Percentiles rank a stretch among this genome's conserved stretches.
Conservation (phyloP, 2,888 invertebrate genomes). For the Cosmia pyralina region DNA sequence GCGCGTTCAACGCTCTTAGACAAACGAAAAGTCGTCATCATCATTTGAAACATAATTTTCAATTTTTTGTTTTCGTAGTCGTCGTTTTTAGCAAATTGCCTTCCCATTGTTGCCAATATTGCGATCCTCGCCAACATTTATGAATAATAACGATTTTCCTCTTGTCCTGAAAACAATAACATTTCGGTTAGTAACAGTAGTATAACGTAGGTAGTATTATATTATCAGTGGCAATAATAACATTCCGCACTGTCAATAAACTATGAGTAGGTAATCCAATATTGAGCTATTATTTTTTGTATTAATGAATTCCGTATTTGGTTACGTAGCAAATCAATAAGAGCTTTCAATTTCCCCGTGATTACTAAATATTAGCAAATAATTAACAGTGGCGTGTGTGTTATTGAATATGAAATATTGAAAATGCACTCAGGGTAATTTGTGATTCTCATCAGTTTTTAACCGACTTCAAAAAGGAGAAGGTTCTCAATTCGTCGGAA, state of each 20-base stretch:
- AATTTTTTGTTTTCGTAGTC: no score
- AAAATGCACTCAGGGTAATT: conserved; percentile 5
- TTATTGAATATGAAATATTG: not conserved
- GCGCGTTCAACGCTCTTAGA: no score
- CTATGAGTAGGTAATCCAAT: not conserved
- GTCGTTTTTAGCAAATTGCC: not conserved
- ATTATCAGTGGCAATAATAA: no score
- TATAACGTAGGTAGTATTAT: no score
- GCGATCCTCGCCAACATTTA: not conserved
- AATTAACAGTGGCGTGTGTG: not conserved
- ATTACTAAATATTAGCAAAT: conserved; percentile 10
- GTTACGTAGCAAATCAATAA: not conserved
- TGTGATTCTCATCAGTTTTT: not conserved
- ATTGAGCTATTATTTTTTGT: not conserved
- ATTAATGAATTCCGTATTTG: not conserved
- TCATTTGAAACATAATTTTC: no score
- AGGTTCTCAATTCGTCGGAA: no score
- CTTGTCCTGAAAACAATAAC: not conserved
- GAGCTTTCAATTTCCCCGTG: not conserved
- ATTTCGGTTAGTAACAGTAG: not conserved
- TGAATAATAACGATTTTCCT: not conserved
- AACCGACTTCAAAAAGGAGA: no score
- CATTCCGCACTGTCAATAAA: not conserved
- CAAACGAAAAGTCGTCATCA: no score
- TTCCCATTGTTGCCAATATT: not conserved